Conservation (phyloP, 2,888 invertebrate genomes). For the Hypomecis atomaria region DNA sequence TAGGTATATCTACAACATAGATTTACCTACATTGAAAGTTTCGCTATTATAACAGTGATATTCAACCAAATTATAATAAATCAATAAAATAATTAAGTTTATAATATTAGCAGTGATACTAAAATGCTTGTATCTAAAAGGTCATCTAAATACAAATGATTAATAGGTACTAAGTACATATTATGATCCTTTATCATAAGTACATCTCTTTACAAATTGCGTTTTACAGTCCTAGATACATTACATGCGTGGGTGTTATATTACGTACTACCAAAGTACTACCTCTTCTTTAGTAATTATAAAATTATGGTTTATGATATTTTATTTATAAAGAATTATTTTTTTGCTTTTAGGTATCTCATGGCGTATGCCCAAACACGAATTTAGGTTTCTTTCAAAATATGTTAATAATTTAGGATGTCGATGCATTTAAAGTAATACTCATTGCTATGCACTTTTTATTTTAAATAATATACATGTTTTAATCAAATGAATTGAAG, state of each 20-base stretch:
- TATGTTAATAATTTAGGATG: too few species aligned
- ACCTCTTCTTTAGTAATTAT: conserved; percentile 25
- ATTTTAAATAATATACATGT: too few species aligned
- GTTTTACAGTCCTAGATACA: conserved; percentile 30
- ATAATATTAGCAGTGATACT: neutral
- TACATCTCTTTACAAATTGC: conserved; percentile 31
- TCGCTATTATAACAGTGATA: neutral
- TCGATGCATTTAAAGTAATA: too few species aligned
- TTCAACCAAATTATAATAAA: neutral
- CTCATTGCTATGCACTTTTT: too few species aligned
- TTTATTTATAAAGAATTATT: too few species aligned
- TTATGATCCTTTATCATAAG: conserved; percentile 26
- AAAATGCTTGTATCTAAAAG: conserved; percentile 4
- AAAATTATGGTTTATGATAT: neutral
- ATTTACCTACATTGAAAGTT: neutral
- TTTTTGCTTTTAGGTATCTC: too few species aligned
- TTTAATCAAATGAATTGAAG: too few species aligned
- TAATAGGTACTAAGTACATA: conserved; percentile 18
- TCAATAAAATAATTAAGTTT: neutral
- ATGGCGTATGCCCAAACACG: neutral
- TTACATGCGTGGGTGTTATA: conserved; percentile 35
- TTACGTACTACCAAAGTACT: too few species aligned
- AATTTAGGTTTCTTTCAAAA: conserved; percentile 1
- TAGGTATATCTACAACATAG: neutral
- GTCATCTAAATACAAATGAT: conserved; percentile 12